These are phyloP conservation scores for Stictonetta naevosa DNA, from an alignment of 2,113 vertebrate genomes.

Conservation along the genomic window DNA sequence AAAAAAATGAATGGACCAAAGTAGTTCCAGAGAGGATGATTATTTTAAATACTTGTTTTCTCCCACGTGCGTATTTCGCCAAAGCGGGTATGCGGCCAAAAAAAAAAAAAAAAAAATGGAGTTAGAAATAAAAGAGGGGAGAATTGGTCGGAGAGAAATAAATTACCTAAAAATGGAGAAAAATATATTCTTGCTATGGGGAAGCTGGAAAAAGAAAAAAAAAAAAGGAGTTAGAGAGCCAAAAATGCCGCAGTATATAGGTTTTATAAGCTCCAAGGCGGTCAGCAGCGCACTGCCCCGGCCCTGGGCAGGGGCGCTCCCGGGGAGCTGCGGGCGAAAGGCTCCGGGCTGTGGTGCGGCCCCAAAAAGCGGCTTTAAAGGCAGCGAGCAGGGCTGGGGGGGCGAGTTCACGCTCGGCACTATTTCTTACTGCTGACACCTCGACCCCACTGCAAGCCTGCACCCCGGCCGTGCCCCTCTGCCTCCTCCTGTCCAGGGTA, in stretches of 20 bases:
- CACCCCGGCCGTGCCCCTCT: background rate
- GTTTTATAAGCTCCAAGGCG: background rate
- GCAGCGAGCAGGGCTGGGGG: background rate
- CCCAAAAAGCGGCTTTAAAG: conserved; percentile 19
- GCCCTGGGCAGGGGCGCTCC: background rate
- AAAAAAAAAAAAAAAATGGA: background rate
- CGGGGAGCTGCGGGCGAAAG: background rate
- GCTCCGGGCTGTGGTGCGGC: background rate
- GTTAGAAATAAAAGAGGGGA: background rate
- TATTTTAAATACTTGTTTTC: background rate
- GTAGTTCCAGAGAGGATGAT: background rate
- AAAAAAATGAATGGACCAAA: background rate
- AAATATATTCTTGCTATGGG: background rate
- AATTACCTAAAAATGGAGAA: background rate
- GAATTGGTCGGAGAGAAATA: background rate
- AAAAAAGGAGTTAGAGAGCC: background rate
- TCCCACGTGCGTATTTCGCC: background rate
- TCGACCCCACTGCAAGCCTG: conserved; percentile 14
- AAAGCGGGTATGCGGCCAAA: background rate
- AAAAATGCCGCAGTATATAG: background rate
- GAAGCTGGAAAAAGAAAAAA: background rate
- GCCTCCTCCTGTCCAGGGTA: background rate
- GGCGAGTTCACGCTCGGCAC: background rate
- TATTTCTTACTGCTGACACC: conserved; percentile 58
- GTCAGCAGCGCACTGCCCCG: background rate